Evolutionary conservation across 2,888 invertebrate species (phyloP), one percentile per base, ranked within the genome.

Genomic region (Myathropa florea): DNA sequence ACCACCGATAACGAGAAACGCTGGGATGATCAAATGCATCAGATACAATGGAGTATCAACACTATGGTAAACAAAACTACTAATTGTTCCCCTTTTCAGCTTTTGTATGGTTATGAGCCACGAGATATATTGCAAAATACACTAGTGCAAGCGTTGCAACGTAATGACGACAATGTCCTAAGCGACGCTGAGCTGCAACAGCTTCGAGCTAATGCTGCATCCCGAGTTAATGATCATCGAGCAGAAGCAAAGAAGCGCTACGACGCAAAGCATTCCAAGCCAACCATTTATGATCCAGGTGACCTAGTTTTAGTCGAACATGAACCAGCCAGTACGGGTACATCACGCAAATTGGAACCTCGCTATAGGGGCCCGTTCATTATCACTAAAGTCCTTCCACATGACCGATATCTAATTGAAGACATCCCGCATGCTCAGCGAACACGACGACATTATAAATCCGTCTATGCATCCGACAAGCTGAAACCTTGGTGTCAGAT

Each of bases 371-470:
- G n/a, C n/a, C n/a, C n/a, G n/a, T n/a, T n/a, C n/a, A n/a, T n/a
- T n/a, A n/a, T n/a, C n/a, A n/a, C n/a, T n/a, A n/a, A 1, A 82
- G 82, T 64, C 0, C 70, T 89, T 14, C 65, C 76, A 7, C 85
- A 88, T 24, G 89, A 90, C 53, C 72, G 89, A 2, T 89, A 89
- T 53, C 57, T 88, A 0, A n/a, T 90, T 30, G 77, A 81, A 73
- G 89, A 89, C 59, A 59, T 90, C 18, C 80, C 88, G 1, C 88
- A 83, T 4, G 76, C 88, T 0, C 65, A 83, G 30, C 59, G 88
- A 60, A 88, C 78, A 0, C 83, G 84, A 46, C 71, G 88, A 12
- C 81, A 87, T 28, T 89, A 89, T 70, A 71, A 71, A 21, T 89
- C 88, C 1, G 77, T 88, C 4, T 88, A 87, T 57, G 72, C 88